Percentiles rank a stretch among this genome's conserved stretches.
Evolutionary conservation across 92 coral and sea anemone species (phyloP).

Genomic region (Scolanthus callimorphus): DNA sequence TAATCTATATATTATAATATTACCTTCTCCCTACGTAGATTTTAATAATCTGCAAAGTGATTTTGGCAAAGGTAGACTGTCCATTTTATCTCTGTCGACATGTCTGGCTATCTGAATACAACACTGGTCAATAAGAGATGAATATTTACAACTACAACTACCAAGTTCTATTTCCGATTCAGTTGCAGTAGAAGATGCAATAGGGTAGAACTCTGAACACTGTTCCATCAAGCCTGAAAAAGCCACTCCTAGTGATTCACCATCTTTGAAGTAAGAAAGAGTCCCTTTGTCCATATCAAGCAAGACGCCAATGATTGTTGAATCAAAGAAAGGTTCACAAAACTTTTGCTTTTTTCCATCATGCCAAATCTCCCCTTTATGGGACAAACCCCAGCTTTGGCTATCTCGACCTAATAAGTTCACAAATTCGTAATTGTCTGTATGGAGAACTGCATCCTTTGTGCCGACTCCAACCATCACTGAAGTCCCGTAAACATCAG

Average conservation of each 20-base stretch:
- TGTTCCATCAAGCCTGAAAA: constrained; percentile 66
- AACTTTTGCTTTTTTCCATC: constrained; percentile 62
- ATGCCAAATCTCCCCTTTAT: constrained; percentile 92
- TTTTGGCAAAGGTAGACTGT: constrained; percentile 55
- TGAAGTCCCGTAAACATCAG: constrained; percentile 83
- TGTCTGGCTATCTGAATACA: constrained; percentile 75
- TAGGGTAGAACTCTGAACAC: constrained; percentile 71
- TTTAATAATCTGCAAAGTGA: constrained; percentile 52
- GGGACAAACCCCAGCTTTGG: constrained; percentile 96
- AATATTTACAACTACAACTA: constrained; percentile 67
- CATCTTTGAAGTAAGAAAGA: constrained; percentile 74
- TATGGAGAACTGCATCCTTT: constrained; percentile 65
- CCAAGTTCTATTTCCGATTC: constrained; percentile 82
- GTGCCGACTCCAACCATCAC: constrained; percentile 95
- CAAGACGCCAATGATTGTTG: constrained; percentile 77
- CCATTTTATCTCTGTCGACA: constrained; percentile 56
- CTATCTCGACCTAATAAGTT: constrained; percentile 79
- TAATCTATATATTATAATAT: too few species aligned
- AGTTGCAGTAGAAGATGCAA: constrained; percentile 90
- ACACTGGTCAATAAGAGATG: constrained; percentile 84
- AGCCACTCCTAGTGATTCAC: constrained; percentile 76
- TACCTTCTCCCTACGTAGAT: too few species aligned
- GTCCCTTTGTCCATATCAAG: constrained; percentile 91
- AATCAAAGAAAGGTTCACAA: constrained; percentile 86
- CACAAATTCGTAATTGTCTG: constrained; percentile 72